phyloP scores from a whole-genome alignment of 2,113 vertebrate genomes.

The Hemiscyllium ocellatum region DNA sequence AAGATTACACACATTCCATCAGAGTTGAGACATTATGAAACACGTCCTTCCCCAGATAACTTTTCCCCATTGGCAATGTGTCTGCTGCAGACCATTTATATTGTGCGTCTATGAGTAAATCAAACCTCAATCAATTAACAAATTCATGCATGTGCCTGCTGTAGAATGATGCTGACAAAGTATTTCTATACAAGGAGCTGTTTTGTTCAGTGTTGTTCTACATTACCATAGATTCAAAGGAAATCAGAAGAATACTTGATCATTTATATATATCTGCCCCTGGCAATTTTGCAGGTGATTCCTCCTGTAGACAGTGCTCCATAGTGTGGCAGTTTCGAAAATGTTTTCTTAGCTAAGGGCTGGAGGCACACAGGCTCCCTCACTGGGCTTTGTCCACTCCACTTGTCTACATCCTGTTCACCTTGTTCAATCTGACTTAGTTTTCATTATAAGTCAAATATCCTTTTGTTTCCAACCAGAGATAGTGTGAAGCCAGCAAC shows the following conservation, averaged over 20 bases:
- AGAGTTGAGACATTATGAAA: background rate
- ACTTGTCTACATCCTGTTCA: background rate
- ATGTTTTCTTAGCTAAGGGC: background rate
- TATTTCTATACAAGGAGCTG: background rate
- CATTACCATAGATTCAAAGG: background rate
- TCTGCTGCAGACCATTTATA: background rate
- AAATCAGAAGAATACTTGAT: background rate
- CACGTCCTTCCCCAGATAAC: background rate
- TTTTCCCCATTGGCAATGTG: background rate
- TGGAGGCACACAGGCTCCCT: background rate
- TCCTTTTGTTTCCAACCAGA: background rate
- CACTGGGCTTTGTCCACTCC: background rate
- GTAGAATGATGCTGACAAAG: background rate
- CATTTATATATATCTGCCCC: background rate
- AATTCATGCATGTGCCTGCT: background rate
- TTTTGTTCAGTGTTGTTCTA: background rate
- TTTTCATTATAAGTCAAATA: background rate
- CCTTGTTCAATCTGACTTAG: background rate
- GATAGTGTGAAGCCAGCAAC: background rate
- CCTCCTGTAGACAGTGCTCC: background rate
- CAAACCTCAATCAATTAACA: slow-evolving; percentile 15
- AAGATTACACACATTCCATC: background rate
- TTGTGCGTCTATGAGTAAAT: background rate
- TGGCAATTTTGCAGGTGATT: background rate
- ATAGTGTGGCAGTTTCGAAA: background rate